A percentile compares a stretch with the other conserved stretches of the same genome.
phyloP scores from a whole-genome alignment of 2,888 invertebrate species.

The Cantharis lateralis region DNA sequence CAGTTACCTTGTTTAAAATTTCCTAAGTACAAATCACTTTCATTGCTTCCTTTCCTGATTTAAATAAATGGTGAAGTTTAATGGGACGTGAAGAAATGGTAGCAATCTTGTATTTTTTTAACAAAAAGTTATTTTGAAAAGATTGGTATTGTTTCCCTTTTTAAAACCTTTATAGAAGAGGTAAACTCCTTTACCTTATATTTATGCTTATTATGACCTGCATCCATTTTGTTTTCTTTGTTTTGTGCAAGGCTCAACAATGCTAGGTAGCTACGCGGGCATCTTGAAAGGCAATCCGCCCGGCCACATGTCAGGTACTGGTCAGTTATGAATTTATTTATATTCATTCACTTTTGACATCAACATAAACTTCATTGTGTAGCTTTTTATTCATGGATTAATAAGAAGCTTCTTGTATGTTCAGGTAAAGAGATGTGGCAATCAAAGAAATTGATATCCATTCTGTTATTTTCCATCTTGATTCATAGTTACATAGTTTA shows the following conservation, averaged over 20 bases:
- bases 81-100: not conserved
- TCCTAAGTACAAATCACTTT: not conserved
- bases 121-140: not conserved
- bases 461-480: not conserved
- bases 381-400: not conserved
- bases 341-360: conserved; percentile 11
- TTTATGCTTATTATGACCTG: conserved; percentile 45
- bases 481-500: not conserved
- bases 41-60: not conserved
- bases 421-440: conserved; percentile 5
- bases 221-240: conserved; percentile 50
- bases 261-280: conserved; percentile 82
- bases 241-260: conserved; percentile 57
- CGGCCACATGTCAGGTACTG: conserved; percentile 86
- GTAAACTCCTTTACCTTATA: conserved; percentile 38
- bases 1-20: conserved; percentile 8
- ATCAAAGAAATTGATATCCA: not conserved
- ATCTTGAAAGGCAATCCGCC: conserved; percentile 85
- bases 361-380: not conserved
- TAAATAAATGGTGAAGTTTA: not conserved
- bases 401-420: conserved; percentile 1
- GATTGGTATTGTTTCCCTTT: not conserved
- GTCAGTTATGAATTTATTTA: conserved; percentile 56
- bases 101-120: not conserved
- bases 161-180: too few species aligned